Evolutionary conservation across 2,113 vertebrate species (phyloP), one percentile per base, ranked within the genome.

Genomic region (Struthidea cinerea): DNA sequence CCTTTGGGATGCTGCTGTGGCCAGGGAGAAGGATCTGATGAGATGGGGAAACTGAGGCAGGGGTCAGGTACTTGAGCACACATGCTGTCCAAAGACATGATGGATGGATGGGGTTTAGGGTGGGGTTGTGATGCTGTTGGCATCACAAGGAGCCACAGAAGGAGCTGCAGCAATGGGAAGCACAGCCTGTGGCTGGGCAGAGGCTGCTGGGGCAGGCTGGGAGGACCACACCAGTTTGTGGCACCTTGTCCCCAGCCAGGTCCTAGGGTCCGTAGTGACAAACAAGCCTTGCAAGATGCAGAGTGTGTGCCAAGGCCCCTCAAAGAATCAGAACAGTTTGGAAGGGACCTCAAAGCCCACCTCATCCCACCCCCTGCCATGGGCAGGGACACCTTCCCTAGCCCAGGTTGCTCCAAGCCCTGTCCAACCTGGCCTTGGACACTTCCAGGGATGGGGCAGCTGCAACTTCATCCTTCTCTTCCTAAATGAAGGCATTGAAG

Each of bases 41-140:
- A 24, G 19, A 35, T 47, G 41, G 71, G 70, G 71, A 77, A 93
- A 80, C 59, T 50, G 79, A 92, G 85, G 78, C 85, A 90, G 35
- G 44, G 26, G 8, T 22, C 35, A 18, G 42, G 39, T 35, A 13
- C 22, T 55, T 30, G 24, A 24, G 49, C 11, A n/a, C 23, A 4
- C 0, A 0, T 18, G n/a, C 42, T 46, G 18, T 9, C 47, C 30
- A 39, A 65, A 87, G 13, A 4, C 52, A 9, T 0, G 13, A 6
- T 2, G 35, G 50, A 4, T 11, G 14, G 50, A 4, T 13, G 12
- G 50, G 9, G 8, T 64, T 84, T 39, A 33, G 53, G 39, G 53
- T 6, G 26, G 44, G 35, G 37, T 7, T 16, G 16, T 11, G 50
- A 11, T 67, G 47, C 46, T 42, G 15, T 11, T 61, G 7, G 32